These are phyloP conservation scores for Xerus rutilus DNA, from an alignment of 2,797 vertebrate genomes.

Conservation along the genomic window DNA sequence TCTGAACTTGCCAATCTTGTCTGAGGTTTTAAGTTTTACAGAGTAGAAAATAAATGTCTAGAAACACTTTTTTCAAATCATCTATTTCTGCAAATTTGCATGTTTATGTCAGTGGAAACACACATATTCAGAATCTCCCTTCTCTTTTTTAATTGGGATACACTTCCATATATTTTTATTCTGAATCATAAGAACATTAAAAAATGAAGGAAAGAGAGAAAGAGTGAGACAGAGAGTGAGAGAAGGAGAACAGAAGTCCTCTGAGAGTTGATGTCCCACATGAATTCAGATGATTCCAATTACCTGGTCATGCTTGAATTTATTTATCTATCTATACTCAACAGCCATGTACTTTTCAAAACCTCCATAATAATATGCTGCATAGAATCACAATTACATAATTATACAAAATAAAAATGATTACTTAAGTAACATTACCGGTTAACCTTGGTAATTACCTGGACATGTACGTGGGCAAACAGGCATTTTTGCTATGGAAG, in stretches of 20 bases:
- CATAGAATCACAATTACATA: conserved; percentile 72
- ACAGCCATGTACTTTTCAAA: conserved; percentile 55
- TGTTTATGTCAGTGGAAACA: not conserved
- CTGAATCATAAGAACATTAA: conserved; percentile 31
- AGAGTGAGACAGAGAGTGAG: not conserved
- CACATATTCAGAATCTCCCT: not conserved
- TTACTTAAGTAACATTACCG: conserved; percentile 74
- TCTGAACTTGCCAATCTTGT: not conserved
- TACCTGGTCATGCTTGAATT: not conserved
- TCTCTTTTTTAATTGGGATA: not conserved
- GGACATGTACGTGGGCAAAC: conserved; percentile 45
- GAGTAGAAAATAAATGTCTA: not conserved
- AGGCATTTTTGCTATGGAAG: conserved; percentile 76
- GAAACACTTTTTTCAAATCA: conserved; percentile 34
- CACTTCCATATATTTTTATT: not conserved
- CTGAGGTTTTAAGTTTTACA: not conserved
- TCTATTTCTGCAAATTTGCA: conserved; percentile 7
- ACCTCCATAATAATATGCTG: conserved; percentile 51
- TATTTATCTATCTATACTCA: conserved; percentile 56
- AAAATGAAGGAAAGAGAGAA: not conserved
- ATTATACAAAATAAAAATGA: conserved; percentile 73
- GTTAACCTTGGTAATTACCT: conserved; percentile 77
- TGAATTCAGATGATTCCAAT: conserved; percentile 32
- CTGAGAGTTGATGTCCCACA: not conserved
- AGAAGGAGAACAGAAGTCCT: not conserved